phyloP scores from a whole-genome alignment of 1,140 invertebrate genomes.

The Laupala kohalensis region DNA sequence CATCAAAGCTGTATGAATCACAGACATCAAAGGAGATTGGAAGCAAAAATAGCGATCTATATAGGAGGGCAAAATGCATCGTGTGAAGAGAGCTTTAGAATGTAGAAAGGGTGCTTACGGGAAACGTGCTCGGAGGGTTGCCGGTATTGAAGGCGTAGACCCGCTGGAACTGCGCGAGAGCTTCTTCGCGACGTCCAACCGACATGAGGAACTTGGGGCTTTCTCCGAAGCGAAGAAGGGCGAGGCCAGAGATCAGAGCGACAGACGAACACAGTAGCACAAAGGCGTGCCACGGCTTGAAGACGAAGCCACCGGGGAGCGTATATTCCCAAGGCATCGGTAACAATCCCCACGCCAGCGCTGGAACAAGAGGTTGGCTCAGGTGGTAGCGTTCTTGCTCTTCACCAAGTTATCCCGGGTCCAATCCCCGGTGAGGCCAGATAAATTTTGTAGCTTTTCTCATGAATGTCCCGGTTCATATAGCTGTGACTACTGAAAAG shows the following conservation, averaged over 20 bases:
- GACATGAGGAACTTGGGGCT: conserved; percentile 54
- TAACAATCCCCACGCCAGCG: conserved; percentile 51
- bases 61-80: too few relatives aligned
- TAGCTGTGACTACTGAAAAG: too few relatives aligned
- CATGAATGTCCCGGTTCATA: too few relatives aligned
- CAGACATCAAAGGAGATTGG: too few relatives aligned
- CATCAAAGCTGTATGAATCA: too few relatives aligned
- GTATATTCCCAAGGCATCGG: conserved; percentile 34
- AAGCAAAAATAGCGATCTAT: too few relatives aligned
- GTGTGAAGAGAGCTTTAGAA: too few relatives aligned
- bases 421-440: too few relatives aligned
- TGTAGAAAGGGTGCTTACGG: too few relatives aligned
- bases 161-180: conserved; percentile 36
- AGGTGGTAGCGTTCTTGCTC: too few relatives aligned
- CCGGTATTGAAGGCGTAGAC: conserved; percentile 40
- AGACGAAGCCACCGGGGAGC: conserved; percentile 28
- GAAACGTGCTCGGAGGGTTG: conserved; percentile 27
- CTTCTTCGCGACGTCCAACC: conserved; percentile 35
- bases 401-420: too few relatives aligned
- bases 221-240: conserved; percentile 48
- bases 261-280: conserved; percentile 47
- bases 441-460: too few relatives aligned
- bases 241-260: conserved; percentile 38
- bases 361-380: conserved; percentile 33
- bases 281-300: conserved; percentile 53